Base-by-base conservation (phyloP, 1,140 invertebrate genomes). In the Ectropis grisescens region DNA sequence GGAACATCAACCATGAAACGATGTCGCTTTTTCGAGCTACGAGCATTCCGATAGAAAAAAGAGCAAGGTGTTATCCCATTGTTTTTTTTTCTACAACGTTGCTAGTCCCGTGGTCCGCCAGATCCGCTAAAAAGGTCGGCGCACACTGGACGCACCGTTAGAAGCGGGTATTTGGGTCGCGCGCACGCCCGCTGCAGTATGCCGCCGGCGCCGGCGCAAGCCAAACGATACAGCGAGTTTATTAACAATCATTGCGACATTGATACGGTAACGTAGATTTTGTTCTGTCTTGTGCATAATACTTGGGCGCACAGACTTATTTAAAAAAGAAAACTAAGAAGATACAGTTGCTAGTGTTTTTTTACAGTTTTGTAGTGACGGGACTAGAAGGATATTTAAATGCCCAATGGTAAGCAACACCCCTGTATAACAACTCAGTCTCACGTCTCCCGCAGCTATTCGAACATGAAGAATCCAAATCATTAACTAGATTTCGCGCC, bases 141-240 rank as follows among this genome's bases (percentile, higher is more conserved):
- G 32, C 34, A 37, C 38, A 41, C 33, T 41, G 33, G 15, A 33
- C 54, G 43, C 49, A 53, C 49, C 50, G 55, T 54, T 58, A 58
- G 41, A 32, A 23, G 31, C 34, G 47, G 35, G 50, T 54, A 58
- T 58, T 50, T 58, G 45, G 55, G 55, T 54, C 54, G 49, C 47
- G 54, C 50, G 49, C 47, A 48, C 49, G 44, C 52, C 44, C 50
- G 54, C 47, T 47, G 42, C 49, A 57, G 54, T 50, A 53, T 53
- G 54, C 43, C 50, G 43, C 50, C 4, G 9, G n/a, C n/a, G 23
- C 16, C 16, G 13, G n/a, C 11, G 10, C 11, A 30, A 23, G 12
- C 30, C 22, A 15, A 24, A 19, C 30, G 30, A 14, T 22, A 8
- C 14, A 29, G 16, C 13, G 29, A 29, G 29, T 13, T 12, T 29